Percentiles rank a stretch among this genome's conserved stretches.
Evolutionary conservation across 1,140 invertebrate genomes (phyloP).

Genomic region (Drosophila mojavensis): DNA sequence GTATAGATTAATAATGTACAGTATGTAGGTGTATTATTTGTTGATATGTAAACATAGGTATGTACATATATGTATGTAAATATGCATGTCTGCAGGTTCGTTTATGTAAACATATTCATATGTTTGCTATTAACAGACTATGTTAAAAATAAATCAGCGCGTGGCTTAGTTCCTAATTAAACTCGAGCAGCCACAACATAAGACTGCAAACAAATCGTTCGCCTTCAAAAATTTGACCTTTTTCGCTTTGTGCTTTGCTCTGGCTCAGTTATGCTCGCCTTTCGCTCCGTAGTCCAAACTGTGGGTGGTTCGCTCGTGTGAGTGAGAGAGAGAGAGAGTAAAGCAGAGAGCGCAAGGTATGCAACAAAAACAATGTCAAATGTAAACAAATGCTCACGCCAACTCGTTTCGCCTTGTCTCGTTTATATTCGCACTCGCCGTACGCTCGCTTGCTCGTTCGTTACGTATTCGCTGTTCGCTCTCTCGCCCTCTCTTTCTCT

Average conservation of each 20-base stretch:
- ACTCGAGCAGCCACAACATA: constrained; percentile 41
- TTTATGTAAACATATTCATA: neutral
- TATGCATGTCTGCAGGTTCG: no score
- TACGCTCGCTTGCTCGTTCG: constrained; percentile 41
- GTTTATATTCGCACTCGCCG: constrained; percentile 67
- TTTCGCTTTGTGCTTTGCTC: constrained; percentile 37
- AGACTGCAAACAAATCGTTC: constrained; percentile 59
- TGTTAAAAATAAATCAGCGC: constrained; percentile 34
- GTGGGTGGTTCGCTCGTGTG: neutral
- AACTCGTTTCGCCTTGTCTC: constrained; percentile 46
- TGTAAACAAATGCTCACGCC: constrained; percentile 50
- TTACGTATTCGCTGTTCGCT: constrained; percentile 13
- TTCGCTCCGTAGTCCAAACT: constrained; percentile 25
- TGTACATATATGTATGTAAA: neutral
- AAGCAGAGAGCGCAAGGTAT: neutral
- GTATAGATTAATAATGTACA: neutral
- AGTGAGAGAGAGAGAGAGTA: neutral
- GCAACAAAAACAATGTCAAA: constrained; percentile 44
- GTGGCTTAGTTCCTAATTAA: constrained; percentile 71
- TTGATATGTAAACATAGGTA: neutral
- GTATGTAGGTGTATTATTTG: neutral
- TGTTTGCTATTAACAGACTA: constrained; percentile 2
- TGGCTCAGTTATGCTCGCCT: constrained; percentile 18
- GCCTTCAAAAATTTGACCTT: constrained; percentile 72
- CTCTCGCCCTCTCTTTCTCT: constrained; percentile 15